Conservation (phyloP, 2,113 vertebrate genomes). For the Genyomyrus donnyi region DNA sequence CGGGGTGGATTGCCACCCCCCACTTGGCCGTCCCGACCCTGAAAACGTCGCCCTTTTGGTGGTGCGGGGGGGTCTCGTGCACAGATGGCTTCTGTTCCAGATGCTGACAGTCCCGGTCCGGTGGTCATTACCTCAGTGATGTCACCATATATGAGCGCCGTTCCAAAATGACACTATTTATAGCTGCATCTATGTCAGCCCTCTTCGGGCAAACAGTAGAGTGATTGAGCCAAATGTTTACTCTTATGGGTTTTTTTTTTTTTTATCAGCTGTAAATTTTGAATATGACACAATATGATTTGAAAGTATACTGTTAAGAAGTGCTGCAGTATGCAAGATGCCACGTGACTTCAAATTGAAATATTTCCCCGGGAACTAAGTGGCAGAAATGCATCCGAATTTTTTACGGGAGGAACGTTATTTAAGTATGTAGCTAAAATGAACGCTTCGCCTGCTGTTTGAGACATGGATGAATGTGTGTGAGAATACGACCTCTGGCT, state of each 20-base stretch:
- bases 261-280: background rate
- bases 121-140: background rate
- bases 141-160: background rate
- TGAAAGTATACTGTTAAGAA: background rate
- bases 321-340: background rate
- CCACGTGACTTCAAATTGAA: background rate
- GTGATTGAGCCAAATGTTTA: background rate
- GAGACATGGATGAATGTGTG: slow-evolving; percentile 60
- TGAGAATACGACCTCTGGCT: slow-evolving; percentile 45
- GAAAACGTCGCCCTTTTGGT: background rate
- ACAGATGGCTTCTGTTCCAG: background rate
- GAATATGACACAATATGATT: background rate
- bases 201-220: background rate
- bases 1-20: slow-evolving; percentile 17
- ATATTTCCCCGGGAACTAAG: background rate
- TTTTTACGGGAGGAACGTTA: background rate
- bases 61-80: background rate
- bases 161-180: background rate
- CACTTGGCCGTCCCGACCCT: background rate
- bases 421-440: slow-evolving; percentile 10
- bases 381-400: background rate
- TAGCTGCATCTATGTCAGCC: background rate
- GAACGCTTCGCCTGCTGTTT: slow-evolving; percentile 45
- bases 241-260: background rate
- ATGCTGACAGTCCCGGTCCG: background rate